Percentiles rank a stretch among this genome's conserved stretches.
Conservation (phyloP, 2,113 vertebrate species). For the Epinephelus fuscoguttatus region DNA sequence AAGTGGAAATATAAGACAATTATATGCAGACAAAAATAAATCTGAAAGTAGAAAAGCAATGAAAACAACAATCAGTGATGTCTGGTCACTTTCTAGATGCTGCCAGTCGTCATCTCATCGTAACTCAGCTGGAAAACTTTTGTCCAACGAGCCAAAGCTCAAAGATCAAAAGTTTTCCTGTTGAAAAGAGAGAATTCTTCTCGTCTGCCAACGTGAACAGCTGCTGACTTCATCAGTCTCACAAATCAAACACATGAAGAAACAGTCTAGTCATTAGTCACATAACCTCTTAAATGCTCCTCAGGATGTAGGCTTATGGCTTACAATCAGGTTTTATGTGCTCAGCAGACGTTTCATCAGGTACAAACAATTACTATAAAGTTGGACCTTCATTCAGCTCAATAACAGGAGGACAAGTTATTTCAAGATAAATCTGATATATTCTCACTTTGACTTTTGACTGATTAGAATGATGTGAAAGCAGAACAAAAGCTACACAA, state of each 20-base stretch:
- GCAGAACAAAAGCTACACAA: no score
- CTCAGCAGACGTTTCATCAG: constrained; percentile 5
- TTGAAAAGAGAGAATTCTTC: constrained; percentile 9
- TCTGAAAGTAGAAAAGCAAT: constrained; percentile 37
- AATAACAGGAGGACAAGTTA: not conserved
- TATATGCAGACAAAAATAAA: constrained; percentile 30
- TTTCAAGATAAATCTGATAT: not conserved
- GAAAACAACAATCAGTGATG: constrained; percentile 42
- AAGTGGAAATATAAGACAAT: constrained; percentile 49
- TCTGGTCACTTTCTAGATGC: constrained; percentile 10
- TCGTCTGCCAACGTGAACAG: constrained; percentile 49
- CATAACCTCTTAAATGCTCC: not conserved
- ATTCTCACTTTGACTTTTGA: not conserved
- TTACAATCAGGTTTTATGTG: not conserved
- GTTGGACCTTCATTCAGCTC: not conserved
- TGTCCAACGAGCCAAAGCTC: constrained; percentile 10
- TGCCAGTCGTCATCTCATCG: not conserved
- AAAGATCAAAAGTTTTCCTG: constrained; percentile 49
- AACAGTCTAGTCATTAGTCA: constrained; percentile 34
- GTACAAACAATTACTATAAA: not conserved
- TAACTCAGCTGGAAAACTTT: constrained; percentile 43
- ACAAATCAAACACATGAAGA: constrained; percentile 28
- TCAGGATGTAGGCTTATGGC: not conserved
- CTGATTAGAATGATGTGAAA: not conserved
- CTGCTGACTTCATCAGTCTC: constrained; percentile 56